Evolutionary conservation across 2,797 vertebrate genomes (phyloP).

Genomic region (Sternotherus odoratus): DNA sequence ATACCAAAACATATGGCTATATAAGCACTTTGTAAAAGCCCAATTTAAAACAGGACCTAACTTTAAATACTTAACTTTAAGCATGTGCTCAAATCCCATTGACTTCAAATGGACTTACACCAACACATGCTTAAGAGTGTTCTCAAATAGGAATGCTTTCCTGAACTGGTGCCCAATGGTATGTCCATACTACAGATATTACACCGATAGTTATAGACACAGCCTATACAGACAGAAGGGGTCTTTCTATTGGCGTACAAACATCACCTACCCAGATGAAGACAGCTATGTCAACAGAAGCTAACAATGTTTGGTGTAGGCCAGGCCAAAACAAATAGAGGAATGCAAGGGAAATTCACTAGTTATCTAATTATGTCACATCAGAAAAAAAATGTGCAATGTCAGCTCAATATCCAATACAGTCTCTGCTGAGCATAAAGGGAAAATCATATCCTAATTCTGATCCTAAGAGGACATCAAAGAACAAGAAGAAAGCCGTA

Average conservation of each 20-base stretch:
- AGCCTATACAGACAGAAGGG: neutral
- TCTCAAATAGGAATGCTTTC: neutral
- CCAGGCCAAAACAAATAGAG: neutral
- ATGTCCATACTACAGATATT: neutral
- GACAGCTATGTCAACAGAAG: neutral
- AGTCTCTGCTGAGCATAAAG: constrained; percentile 51
- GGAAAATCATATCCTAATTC: constrained; percentile 21
- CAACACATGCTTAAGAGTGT: neutral
- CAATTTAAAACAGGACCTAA: neutral
- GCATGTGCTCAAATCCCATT: neutral
- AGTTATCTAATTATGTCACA: neutral
- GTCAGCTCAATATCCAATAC: constrained; percentile 42
- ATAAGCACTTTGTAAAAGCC: fast-evolving
- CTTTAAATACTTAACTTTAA: neutral
- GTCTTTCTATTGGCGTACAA: neutral
- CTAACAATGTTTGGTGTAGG: neutral
- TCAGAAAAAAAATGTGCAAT: neutral
- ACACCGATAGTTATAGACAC: neutral
- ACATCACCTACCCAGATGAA: neutral
- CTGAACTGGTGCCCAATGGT: neutral
- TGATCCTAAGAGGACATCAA: constrained; percentile 60
- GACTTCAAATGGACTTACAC: neutral
- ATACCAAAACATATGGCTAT: fast-evolving
- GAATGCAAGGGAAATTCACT: neutral
- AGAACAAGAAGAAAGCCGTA: constrained; percentile 42